Percentiles rank a stretch among this genome's conserved stretches.
These are phyloP conservation scores for Centruroides vittatus DNA, from an alignment of 1,140 invertebrate genomes.

Conservation along the genomic window DNA sequence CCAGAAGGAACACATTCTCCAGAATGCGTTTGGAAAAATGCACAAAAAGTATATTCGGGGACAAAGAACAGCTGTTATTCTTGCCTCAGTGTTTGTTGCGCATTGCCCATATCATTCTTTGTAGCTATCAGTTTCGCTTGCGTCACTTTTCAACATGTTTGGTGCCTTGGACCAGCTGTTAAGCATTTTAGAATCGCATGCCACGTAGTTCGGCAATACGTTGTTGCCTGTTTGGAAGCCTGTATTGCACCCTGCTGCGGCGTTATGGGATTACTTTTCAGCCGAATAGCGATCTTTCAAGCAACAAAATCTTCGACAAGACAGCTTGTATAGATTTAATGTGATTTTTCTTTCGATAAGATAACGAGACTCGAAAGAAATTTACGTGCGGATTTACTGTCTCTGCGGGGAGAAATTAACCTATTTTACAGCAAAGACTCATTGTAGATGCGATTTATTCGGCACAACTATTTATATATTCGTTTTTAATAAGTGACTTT, in stretches of 20 bases:
- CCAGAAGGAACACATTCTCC: slow-evolving; percentile 53
- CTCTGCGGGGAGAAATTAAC: too few relatives aligned
- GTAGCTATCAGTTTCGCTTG: slow-evolving; percentile 57
- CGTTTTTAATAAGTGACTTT: too few relatives aligned
- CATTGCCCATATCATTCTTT: slow-evolving; percentile 47
- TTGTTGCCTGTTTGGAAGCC: slow-evolving; percentile 41
- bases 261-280: slow-evolving; percentile 44
- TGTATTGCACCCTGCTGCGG: slow-evolving; percentile 44
- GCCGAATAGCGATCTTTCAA: slow-evolving; percentile 39
- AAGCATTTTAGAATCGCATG: slow-evolving; percentile 49
- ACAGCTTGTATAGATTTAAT: too few relatives aligned
- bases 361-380: too few relatives aligned
- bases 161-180: slow-evolving; percentile 48
- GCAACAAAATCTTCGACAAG: too few relatives aligned
- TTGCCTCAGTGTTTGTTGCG: slow-evolving; percentile 46
- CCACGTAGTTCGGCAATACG: slow-evolving; percentile 41
- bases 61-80: slow-evolving; percentile 55
- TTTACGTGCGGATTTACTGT: too few relatives aligned
- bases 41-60: slow-evolving; percentile 48
- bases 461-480: too few relatives aligned
- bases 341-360: too few relatives aligned
- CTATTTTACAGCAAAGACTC: too few relatives aligned
- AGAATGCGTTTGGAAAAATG: slow-evolving; percentile 57
- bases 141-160: slow-evolving; percentile 59
- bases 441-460: too few relatives aligned